These are phyloP conservation scores for Hemistola chrysoprasaria DNA, from an alignment of 2,888 invertebrate genomes.

Conservation along the genomic window DNA sequence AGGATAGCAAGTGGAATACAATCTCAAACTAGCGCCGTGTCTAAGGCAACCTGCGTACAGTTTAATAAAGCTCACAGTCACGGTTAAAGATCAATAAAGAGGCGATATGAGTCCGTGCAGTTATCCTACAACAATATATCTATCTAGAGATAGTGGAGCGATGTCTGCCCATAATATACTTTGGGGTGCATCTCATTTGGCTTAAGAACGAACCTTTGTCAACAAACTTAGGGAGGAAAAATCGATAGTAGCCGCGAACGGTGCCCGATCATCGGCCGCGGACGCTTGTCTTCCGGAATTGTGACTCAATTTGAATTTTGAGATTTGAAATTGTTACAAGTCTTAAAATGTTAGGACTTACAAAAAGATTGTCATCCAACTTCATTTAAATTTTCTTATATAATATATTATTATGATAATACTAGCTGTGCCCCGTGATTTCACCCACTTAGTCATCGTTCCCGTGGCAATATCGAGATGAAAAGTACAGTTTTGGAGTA, in stretches of 20 bases:
- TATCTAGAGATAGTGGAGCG: conserved; percentile 71
- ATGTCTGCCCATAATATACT: conserved; percentile 82
- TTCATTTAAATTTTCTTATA: too few relatives aligned
- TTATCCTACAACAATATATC: conserved; percentile 59
- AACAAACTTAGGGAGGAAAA: conserved; percentile 78
- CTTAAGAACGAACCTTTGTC: conserved; percentile 82
- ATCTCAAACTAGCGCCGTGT: conserved; percentile 28
- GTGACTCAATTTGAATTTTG: conserved; percentile 56
- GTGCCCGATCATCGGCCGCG: conserved; percentile 62
- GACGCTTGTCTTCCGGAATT: conserved; percentile 59
- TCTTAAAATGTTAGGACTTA: too few relatives aligned
- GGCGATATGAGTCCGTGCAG: conserved; percentile 59
- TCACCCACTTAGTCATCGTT: too few relatives aligned
- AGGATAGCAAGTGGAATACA: too few relatives aligned
- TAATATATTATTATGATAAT: too few relatives aligned
- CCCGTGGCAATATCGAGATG: too few relatives aligned
- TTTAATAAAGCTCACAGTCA: conserved; percentile 48
- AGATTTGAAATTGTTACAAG: conserved; percentile 11
- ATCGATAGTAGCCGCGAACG: conserved; percentile 75
- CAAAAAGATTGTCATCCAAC: too few relatives aligned
- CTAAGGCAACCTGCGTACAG: too few relatives aligned
- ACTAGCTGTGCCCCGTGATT: too few relatives aligned
- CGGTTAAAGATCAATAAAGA: conserved; percentile 69
- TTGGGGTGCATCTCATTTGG: conserved; percentile 83
- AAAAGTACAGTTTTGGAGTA: too few relatives aligned